Conservation (phyloP, 2,113 vertebrate species). For the Antigone vipio region DNA sequence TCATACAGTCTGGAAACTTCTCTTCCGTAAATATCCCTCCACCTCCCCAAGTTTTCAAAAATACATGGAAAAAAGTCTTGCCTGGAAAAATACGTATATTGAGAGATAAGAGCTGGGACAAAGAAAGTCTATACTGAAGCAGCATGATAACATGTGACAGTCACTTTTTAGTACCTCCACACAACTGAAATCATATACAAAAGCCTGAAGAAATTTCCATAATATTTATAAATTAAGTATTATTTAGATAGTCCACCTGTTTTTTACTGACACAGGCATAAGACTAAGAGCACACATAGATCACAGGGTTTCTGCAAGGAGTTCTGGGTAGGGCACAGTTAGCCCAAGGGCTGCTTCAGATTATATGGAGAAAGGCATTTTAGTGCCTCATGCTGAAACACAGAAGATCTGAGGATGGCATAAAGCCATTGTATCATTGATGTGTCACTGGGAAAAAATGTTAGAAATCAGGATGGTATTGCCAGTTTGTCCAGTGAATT, state of each 20-base stretch:
- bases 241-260: neutral
- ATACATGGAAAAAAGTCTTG: neutral
- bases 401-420: neutral
- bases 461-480: neutral
- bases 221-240: neutral
- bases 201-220: neutral
- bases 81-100: neutral
- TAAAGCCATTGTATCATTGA: neutral
- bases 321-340: neutral
- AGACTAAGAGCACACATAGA: rapidly evolving
- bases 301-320: neutral
- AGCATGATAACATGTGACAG: neutral
- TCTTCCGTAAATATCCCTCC: neutral
- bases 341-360: neutral
- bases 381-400: neutral
- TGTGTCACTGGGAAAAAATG: neutral
- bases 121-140: neutral
- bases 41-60: neutral
- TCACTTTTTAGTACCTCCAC: neutral
- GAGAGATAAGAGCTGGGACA: neutral
- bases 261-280: neutral
- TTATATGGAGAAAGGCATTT: neutral
- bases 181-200: neutral
- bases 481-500: neutral
- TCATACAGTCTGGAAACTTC: neutral